These are phyloP conservation scores for Oreocharis arfaki DNA, from an alignment of 2,113 vertebrate genomes.

Conservation along the genomic window DNA sequence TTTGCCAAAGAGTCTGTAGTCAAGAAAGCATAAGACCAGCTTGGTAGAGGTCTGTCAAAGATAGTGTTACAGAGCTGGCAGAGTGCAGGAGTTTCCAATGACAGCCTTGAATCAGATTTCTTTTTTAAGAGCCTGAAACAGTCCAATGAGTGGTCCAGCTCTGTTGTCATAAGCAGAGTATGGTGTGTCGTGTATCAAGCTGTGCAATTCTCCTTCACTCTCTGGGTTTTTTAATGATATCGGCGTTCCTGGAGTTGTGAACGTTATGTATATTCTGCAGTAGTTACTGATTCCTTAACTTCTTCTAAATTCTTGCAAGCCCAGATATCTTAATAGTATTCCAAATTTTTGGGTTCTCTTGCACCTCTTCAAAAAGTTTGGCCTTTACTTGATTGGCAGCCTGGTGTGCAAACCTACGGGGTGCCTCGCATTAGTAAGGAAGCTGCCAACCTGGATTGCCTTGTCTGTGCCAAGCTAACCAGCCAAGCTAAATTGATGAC, in stretches of 20 bases:
- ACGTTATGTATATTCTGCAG: not conserved
- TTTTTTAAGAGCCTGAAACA: not conserved
- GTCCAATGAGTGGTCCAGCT: not conserved
- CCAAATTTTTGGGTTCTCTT: not conserved
- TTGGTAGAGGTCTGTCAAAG: not conserved
- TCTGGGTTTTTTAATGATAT: not conserved
- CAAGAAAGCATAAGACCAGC: not conserved
- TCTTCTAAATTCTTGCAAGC: not conserved
- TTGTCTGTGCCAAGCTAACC: not conserved
- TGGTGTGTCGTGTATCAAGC: not conserved
- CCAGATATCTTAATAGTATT: not conserved
- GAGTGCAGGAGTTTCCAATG: not conserved
- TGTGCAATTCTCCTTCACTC: not conserved
- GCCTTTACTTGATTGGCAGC: not conserved
- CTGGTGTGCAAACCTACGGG: not conserved
- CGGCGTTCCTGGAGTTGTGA: not conserved
- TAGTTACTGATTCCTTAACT: not conserved
- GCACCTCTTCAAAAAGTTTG: not conserved
- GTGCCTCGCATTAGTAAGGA: not conserved
- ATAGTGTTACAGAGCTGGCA: not conserved
- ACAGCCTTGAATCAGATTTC: not conserved
- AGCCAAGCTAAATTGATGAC: not conserved
- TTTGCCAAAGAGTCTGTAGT: not conserved
- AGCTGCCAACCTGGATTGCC: no score
- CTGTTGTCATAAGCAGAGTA: not conserved